Evolutionary conservation across 2,888 invertebrate genomes (phyloP), one percentile per base, ranked within the genome.

Genomic region (Gari tellinella): DNA sequence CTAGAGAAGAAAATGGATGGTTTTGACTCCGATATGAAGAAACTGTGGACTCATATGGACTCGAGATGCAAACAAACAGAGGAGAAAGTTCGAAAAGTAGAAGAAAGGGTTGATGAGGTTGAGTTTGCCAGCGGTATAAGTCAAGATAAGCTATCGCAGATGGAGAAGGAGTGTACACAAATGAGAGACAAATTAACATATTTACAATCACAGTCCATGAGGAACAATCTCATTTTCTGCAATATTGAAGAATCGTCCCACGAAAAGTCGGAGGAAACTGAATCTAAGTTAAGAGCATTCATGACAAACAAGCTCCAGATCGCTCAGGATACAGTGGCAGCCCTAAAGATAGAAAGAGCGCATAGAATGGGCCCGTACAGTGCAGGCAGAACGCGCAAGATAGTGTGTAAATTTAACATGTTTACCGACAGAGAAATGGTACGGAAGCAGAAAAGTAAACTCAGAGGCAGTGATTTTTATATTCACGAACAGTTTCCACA

Each of bases 211-310:
- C 60, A 31, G 10, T 31, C 31, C 4, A 31, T 31, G 31, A 31
- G 31, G 10, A 31, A 31, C 31, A 31, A 31, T 31, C 23, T 61
- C 38, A 21, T 61, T n/a, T 52, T 61, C 40, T 15, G 61, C 3
- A 51, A 51, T 25, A 61, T 61, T 14, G 7, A 40, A 23, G 61
- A 61, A 51, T 10, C 51, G 21, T 17, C 15, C 14, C 37, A 25
- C 26, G 61, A 51, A 14, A 51, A 21, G 23, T 4, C 19, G n/a
- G 51, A 51, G 1, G 41, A 52, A 26, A 25, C 61, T 10, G 52
- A 52, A 19, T 26, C n/a, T 12, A 52, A 12, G 17, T n/a, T 52
- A 10, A 15, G 51, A n/a, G 14, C 1, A 26, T 51, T 51, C 26
- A 14, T 51, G 14, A 14, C 1, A n/a, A 25, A 51, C 1, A n/a